These are phyloP conservation scores for Sebastiscus albofasciatus DNA, from an alignment of 2,797 vertebrate genomes.

Conservation along the genomic window DNA sequence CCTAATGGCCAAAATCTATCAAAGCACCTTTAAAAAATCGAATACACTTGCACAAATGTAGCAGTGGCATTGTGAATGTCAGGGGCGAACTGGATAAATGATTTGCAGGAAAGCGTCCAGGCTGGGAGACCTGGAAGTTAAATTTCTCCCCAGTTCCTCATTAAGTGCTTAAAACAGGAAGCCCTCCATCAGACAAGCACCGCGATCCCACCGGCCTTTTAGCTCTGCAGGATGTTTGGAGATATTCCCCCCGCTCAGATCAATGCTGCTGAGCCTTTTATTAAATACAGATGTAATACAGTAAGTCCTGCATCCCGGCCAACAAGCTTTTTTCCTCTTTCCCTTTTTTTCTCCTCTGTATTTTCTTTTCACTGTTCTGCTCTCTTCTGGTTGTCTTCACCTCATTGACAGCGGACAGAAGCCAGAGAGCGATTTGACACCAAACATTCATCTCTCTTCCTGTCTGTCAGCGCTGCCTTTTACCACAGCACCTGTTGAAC, in stretches of 20 bases:
- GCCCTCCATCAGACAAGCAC: constrained; percentile 68
- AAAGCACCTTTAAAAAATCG: background rate
- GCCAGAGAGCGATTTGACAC: constrained; percentile 58
- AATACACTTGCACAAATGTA: background rate
- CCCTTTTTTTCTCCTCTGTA: constrained; percentile 24
- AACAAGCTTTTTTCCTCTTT: constrained; percentile 56
- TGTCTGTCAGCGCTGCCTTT: constrained; percentile 37
- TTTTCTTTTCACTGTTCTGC: constrained; percentile 19
- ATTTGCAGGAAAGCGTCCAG: constrained; percentile 34
- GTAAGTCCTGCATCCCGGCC: constrained; percentile 71
- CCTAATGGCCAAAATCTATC: background rate
- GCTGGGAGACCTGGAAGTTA: constrained; percentile 35
- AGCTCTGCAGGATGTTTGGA: constrained; percentile 85
- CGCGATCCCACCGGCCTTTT: constrained; percentile 31
- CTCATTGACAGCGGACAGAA: constrained; percentile 78
- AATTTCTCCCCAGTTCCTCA: constrained; percentile 64
- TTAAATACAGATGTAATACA: constrained; percentile 84
- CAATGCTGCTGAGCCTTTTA: constrained; percentile 80
- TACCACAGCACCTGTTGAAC: constrained; percentile 43
- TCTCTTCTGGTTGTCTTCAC: constrained; percentile 73
- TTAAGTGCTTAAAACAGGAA: constrained; percentile 83
- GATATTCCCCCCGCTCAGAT: constrained; percentile 79
- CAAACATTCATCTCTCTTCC: constrained; percentile 47
- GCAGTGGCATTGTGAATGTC: constrained; percentile 16
- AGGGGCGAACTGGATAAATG: background rate